Evolutionary conservation across 1,140 invertebrate species (phyloP), one percentile per base, ranked within the genome.

Genomic region (Subanguina moxae): DNA sequence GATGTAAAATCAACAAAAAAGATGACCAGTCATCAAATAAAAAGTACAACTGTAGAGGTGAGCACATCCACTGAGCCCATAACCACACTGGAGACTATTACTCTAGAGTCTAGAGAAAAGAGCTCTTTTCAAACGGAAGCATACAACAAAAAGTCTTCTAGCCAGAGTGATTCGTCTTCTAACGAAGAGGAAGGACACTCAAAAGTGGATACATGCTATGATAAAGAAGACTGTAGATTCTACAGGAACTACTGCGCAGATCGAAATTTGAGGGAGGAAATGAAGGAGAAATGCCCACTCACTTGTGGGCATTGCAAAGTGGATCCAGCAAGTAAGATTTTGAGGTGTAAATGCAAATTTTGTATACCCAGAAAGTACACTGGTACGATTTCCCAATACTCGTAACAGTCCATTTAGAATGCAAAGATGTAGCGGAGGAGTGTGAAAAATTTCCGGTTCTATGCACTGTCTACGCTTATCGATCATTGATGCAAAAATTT

Each of bases 151-250:
- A 38, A 38, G 32, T 38, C 32, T 38, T 5, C 3, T 38, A 3
- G 11, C 3, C 3, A 38, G 11, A 38, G 3, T 38, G 32, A 38
- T 38, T 3, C 3, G 3, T 3, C 3, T 5, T 38, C 32, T 38
- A 11, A 5, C 3, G 32, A 38, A 38, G 32, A 38, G 32, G 3
- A 38, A 3, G 3, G 11, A 38, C 3, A 38, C 11, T 38, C 32
- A 3, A 38, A 38, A 38, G 48, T 21, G 3, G 48, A 52, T 8
- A 15, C 3, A 8, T 52, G 48, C 48, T 52, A 52, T 15, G 48
- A 52, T 15, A 52, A 52, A 52, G 48, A 52, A 52, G 48, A 52
- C 23, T 52, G 48, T 52, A 19, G 48, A 52, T 52, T 52, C 48
- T 52, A 21, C 48, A 19, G 15, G 15, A 1, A 52, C n/a, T 52